These are phyloP conservation scores for Hirtodrosophila trivittata DNA, from an alignment of 2,888 invertebrate genomes.

Conservation along the genomic window DNA sequence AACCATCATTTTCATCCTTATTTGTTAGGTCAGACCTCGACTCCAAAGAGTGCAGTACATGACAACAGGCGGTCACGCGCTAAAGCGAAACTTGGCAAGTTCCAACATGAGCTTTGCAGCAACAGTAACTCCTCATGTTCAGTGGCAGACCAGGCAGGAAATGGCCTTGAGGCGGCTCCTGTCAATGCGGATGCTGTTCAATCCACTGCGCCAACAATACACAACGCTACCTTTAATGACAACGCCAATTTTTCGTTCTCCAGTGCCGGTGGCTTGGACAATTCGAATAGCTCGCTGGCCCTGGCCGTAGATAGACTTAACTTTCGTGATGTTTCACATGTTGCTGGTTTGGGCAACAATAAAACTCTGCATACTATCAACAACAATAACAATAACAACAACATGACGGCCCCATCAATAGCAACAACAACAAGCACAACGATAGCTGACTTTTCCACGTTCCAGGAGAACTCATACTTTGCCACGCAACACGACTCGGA, in stretches of 20 bases:
- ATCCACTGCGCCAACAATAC: constrained; percentile 41
- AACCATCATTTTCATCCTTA: constrained; percentile 82
- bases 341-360: constrained; percentile 33
- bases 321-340: constrained; percentile 74
- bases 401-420: constrained; percentile 37
- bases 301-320: constrained; percentile 80
- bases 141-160: constrained; percentile 57
- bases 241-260: constrained; percentile 82
- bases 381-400: constrained; percentile 53
- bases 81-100: constrained; percentile 72
- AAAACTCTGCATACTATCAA: constrained; percentile 46
- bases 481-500: constrained; percentile 83
- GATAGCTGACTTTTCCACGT: constrained; percentile 82
- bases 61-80: constrained; percentile 61
- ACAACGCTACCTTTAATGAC: constrained; percentile 80
- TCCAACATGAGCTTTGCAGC: constrained; percentile 64
- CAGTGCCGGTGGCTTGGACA: constrained; percentile 79
- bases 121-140: constrained; percentile 82
- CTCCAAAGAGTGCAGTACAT: constrained; percentile 74
- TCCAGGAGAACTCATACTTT: constrained; percentile 84
- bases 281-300: constrained; percentile 81
- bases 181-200: neutral
- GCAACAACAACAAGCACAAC: constrained; percentile 44
- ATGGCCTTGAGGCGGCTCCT: constrained; percentile 27
- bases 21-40: constrained; percentile 79